phyloP scores from a whole-genome alignment of 2,888 invertebrate genomes.

The Sinodicranocentrus sp. region DNA sequence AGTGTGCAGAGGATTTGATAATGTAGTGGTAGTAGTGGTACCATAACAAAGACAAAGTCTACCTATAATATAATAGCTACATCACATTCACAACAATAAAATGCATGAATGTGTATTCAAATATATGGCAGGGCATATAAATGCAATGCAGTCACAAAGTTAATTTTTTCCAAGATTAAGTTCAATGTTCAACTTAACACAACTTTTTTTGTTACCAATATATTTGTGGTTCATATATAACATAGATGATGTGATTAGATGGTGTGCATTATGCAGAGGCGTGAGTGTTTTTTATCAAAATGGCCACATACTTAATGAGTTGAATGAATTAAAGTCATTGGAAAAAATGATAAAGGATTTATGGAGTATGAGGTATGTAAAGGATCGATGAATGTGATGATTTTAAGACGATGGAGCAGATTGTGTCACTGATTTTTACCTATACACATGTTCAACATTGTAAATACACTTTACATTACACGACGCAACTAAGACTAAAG shows the following conservation, averaged over 20 bases:
- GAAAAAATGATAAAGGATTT: background rate
- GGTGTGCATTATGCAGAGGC: too few relatives aligned
- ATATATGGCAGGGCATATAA: too few relatives aligned
- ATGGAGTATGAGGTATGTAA: background rate
- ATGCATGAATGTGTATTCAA: too few relatives aligned
- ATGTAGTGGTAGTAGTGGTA: background rate
- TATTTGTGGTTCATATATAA: too few relatives aligned
- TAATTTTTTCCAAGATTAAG: slow-evolving; percentile 58
- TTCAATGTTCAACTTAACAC: slow-evolving; percentile 55
- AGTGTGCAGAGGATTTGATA: background rate
- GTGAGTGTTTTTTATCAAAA: background rate
- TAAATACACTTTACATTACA: too few relatives aligned
- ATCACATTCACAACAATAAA: too few relatives aligned
- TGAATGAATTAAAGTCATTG: background rate
- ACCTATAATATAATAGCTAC: too few relatives aligned
- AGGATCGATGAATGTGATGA: slow-evolving; percentile 7
- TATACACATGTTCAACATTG: background rate
- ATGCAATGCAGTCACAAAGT: background rate
- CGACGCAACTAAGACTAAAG: too few relatives aligned
- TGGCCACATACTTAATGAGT: background rate
- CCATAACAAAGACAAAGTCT: background rate
- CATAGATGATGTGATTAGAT: too few relatives aligned
- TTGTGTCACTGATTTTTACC: slow-evolving; percentile 7
- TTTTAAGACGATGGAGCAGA: background rate
- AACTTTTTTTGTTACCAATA: too few relatives aligned